These are phyloP conservation scores for Solea solea DNA, from an alignment of 2,113 vertebrate species.

Conservation along the genomic window DNA sequence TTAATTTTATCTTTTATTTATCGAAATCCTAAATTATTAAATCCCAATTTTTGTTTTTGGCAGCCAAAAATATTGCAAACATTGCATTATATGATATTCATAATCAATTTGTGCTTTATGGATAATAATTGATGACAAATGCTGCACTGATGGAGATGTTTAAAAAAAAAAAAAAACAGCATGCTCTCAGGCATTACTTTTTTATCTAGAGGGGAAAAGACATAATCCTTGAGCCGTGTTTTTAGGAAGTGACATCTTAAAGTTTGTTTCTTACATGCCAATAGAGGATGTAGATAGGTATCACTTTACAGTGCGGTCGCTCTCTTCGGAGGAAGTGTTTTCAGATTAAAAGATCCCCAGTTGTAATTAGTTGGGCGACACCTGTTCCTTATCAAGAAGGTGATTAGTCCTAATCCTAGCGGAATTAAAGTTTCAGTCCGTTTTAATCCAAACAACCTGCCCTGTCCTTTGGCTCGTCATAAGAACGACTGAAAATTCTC, in stretches of 20 bases:
- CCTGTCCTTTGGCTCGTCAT: constrained; percentile 19
- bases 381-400: constrained; percentile 56
- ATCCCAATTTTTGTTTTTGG: too few species aligned
- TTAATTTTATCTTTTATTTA: not conserved
- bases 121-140: too few species aligned
- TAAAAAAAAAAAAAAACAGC: too few species aligned
- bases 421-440: constrained; percentile 29
- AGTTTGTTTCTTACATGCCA: not conserved
- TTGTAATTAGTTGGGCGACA: constrained; percentile 27
- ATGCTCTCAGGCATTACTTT: too few species aligned
- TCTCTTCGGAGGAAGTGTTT: constrained; percentile 18
- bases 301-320: constrained; percentile 6
- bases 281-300: not conserved
- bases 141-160: too few species aligned
- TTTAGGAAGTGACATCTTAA: constrained; percentile 16
- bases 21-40: too few species aligned
- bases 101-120: too few species aligned
- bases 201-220: too few species aligned
- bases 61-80: too few species aligned
- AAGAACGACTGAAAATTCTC: constrained; percentile 1
- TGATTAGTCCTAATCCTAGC: constrained; percentile 37
- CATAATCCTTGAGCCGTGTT: not conserved
- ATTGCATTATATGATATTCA: too few species aligned
- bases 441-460: constrained; percentile 45
- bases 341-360: not conserved